Base-by-base conservation (phyloP, 2,113 vertebrate species). In the Casuarius casuarius region DNA sequence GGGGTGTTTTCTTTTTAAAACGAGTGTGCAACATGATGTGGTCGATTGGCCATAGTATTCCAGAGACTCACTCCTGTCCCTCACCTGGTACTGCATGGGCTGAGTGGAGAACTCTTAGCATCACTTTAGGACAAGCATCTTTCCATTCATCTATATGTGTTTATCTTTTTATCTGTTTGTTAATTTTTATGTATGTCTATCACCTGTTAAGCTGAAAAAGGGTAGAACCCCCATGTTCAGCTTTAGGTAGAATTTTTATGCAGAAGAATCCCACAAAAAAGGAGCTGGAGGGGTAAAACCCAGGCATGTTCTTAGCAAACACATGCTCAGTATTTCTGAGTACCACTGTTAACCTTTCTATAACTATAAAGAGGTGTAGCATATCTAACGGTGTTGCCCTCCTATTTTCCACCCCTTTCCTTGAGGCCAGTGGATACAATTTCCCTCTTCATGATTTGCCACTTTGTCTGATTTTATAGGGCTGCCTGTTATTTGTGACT, bases 1-100 rank as follows among this genome's bases (percentile, higher is more conserved):
- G 82, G 40, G 73, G 35, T 19, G 40, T 62, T 96, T 95, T 82
- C 44, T 77, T 88, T 95, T 84, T 88, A 78, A 95, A 96, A 85
- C 19, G 61, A 31, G 19, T n/a, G 13, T 88, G 49, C 67, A 58
- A 83, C 20, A 46, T 48, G 54, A 70, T 89, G 67, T 54, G 25
- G 35, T 85, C 0, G 0, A 40, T 38, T 0, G 0, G 46, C 75
- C 5, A 2, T 61, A 85, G 84, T 70, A 74, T 95, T 94, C 59
- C 65, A 86, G 33, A 70, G 46, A 35, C 8, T 54, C 38, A 5
- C 12, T 89, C 9, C 12, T 5, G 20, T 92, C 52, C 13, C 9
- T 51, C 5, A 0, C 25, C 29, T 72, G 17, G 21, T 79, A 40
- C 49, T 75, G 33, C 2, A 2, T 92, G 80, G 26, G 52, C 51